These are phyloP conservation scores for Cricetomys ansorgei DNA, from an alignment of 2,113 vertebrate species.

Conservation along the genomic window DNA sequence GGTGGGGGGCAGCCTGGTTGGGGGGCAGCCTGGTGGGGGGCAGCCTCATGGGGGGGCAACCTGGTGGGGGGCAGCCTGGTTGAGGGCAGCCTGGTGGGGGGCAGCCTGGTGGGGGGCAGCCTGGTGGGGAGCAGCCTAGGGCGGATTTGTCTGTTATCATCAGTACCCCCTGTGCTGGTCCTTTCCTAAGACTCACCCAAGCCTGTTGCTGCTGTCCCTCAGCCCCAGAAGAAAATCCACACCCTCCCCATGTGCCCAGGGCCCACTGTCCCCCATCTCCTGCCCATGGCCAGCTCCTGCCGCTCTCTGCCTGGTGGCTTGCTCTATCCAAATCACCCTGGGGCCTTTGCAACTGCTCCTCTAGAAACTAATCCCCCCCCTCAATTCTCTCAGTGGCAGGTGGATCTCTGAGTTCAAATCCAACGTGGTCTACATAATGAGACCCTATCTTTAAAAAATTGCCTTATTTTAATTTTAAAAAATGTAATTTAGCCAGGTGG, in stretches of 20 bases:
- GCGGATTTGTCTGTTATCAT: not conserved
- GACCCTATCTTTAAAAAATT: not conserved
- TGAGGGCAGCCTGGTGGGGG: no score
- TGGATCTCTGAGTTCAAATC: not conserved
- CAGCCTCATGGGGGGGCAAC: no score
- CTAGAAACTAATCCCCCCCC: not conserved
- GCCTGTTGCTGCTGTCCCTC: not conserved
- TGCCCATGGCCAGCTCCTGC: not conserved
- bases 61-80: no score
- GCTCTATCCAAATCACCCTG: not conserved
- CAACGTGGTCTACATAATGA: not conserved
- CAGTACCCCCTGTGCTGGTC: not conserved
- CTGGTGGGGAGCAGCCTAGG: no score
- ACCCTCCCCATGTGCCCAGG: not conserved
- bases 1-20: not conserved
- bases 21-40: no score
- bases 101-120: no score
- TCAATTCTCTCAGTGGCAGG: not conserved
- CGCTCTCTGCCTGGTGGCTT: not conserved
- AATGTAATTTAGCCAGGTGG: no score
- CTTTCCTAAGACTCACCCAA: not conserved
- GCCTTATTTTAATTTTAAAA: not conserved
- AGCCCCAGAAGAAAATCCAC: not conserved
- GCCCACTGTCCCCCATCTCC: not conserved
- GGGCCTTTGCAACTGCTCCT: not conserved